Evolutionary conservation across 2,888 invertebrate genomes (phyloP), one percentile per base, ranked within the genome.

Genomic region (Altica lythri): DNA sequence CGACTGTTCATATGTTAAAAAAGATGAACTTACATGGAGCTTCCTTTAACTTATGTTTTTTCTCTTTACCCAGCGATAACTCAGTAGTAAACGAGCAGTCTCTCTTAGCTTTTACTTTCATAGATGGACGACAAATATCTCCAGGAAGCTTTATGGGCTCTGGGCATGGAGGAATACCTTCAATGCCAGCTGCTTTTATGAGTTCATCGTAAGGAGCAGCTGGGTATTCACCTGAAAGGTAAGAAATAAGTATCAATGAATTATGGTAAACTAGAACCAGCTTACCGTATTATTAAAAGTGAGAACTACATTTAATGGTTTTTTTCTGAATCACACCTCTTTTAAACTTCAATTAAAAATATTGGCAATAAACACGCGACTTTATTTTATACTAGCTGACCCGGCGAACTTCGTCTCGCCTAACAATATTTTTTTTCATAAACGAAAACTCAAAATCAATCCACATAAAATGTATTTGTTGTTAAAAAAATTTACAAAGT

Each of bases 151-250:
- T 75, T 69, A 80, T 77, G 0, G 83, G 81, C 66, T 82, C 81
- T 2, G 82, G 77, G 62, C 83, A 83, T 1, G 82, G 81, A 0
- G 80, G 77, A 0, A 74, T 62, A 2, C 83, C 83, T 45, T 79
- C 78, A 5, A 80, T 78, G 50, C 82, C 83, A 0, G 80, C 79
- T 0, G 82, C 81, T 2, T 82, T 72, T 19, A 83, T 75, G 0
- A 84, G 73, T 53, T 80, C 79, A 35, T 83, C 83, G 66, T 83
- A 83, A 51, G 82, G 78, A 0, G 80, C 81, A 0, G 80, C 80
- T 0, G 83, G 82, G 68, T 76, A 76, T 60, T 78, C 77, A 53
- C 69, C 78, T 78, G 53, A 44, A 68, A 66, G 12, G 4, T 2
- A 10, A 38, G 9, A 10, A 29, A 37, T 51, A 44, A 35, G 12